Evolutionary conservation across 2,888 invertebrate species (phyloP), one percentile per base, ranked within the genome.

Genomic region (Polymixis lichenea): DNA sequence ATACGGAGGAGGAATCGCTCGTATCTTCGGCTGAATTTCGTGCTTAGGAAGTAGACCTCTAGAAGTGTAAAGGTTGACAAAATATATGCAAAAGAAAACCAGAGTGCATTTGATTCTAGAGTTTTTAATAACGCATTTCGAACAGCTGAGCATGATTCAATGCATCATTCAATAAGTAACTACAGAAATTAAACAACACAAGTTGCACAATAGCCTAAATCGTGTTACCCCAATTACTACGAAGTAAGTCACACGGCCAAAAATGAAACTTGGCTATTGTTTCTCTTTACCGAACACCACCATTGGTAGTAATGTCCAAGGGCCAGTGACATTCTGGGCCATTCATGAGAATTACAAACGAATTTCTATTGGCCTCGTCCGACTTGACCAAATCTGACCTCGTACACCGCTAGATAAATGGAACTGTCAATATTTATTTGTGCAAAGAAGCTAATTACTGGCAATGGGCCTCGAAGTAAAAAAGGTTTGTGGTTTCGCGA

Each of bases 371-470:
- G 86, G 77, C 92, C 92, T 89, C 90, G 93, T 89, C 82, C 91
- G 88, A 88, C 75, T 90, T 91, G 78, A 88, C 87, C 87, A 88
- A 88, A 86, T 89, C 78, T 89, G 88, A 89, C 92, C 90, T 92
- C 90, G 88, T 68, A 61, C 74, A 68, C 77, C 75, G 19, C 76
- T 79, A 70, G 76, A 85, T 88, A 88, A 86, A 82, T 83, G 55
- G 73, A 87, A 89, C 87, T 86, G 87, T 79, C 83, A 89, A 89
- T 87, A 78, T 83, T 80, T 72, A 86, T 79, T 80, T 80, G 17
- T 82, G 73, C 72, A 68, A 56, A 56, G 17, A 55, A 71, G 32
- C 32, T 62, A 58, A 62, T 71, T 49, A 43, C 74, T 72, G 2
- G 28, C 15, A 28, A 55, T 55, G 56, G 49, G 64, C 70, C 65